phyloP scores from a whole-genome alignment of 2,888 invertebrate species.

The Merodon equestris region DNA sequence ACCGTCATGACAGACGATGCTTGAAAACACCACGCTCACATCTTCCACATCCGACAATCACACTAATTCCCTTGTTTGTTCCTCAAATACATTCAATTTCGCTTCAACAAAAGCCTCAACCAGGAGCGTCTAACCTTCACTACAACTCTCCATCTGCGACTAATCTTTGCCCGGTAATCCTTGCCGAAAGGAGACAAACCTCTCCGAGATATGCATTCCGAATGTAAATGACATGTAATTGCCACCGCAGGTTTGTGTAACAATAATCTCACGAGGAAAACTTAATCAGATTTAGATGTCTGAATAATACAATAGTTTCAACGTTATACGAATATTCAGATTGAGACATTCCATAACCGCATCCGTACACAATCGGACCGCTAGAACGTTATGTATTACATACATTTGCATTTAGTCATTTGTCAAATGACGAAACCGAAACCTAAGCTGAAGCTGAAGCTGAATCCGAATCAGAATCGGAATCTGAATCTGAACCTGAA shows the following conservation, averaged over 20 bases:
- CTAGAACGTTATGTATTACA: constrained; percentile 45
- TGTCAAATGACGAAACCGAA: constrained; percentile 39
- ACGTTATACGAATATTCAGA: constrained; percentile 51
- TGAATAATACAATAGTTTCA: constrained; percentile 37
- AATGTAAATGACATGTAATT: constrained; percentile 42
- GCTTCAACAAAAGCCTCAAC: too few relatives aligned
- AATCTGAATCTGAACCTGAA: constrained; percentile 9
- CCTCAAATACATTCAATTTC: too few relatives aligned
- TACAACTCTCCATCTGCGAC: too few relatives aligned
- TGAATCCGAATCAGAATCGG: too few relatives aligned
- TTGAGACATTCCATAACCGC: constrained; percentile 18
- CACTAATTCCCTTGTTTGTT: too few relatives aligned
- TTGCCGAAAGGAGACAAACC: not conserved
- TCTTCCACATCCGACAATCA: too few relatives aligned
- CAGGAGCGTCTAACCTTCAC: too few relatives aligned
- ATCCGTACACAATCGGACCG: constrained; percentile 28
- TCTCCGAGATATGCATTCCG: not conserved
- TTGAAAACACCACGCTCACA: too few relatives aligned
- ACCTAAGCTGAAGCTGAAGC: constrained; percentile 7
- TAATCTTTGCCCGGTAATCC: too few relatives aligned
- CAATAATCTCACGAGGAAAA: constrained; percentile 50
- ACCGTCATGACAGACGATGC: too few relatives aligned
- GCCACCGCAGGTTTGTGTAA: constrained; percentile 45
- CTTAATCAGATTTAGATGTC: constrained; percentile 61
- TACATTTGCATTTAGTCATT: constrained; percentile 53